Evolutionary conservation across 2,888 invertebrate genomes (phyloP).

Genomic region (Hypomecis atomaria): DNA sequence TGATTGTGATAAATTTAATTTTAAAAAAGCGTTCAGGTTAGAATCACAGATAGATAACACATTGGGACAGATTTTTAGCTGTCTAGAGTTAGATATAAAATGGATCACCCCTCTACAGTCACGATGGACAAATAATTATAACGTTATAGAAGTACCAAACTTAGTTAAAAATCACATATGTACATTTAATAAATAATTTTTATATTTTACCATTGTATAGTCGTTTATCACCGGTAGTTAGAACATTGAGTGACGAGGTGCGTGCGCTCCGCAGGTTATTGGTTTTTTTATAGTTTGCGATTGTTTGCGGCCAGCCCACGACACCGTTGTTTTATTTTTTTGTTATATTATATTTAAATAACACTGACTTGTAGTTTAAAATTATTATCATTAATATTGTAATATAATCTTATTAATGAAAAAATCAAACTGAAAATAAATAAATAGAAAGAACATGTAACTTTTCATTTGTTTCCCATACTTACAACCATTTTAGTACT

Average conservation of each 20-base stretch:
- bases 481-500: background rate
- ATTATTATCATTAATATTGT: slow-evolving; percentile 85
- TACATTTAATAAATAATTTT: slow-evolving; percentile 81
- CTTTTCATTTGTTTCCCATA: slow-evolving; percentile 36
- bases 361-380: slow-evolving; percentile 84
- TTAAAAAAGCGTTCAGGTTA: background rate
- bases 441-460: slow-evolving; percentile 76
- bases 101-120: slow-evolving; percentile 59
- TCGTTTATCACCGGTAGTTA: slow-evolving; percentile 77
- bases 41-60: slow-evolving; percentile 24
- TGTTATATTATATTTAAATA: slow-evolving; percentile 83
- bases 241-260: slow-evolving; percentile 67
- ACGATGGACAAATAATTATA: slow-evolving; percentile 68
- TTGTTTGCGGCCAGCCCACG: slow-evolving; percentile 63
- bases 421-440: slow-evolving; percentile 84
- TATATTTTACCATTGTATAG: slow-evolving; percentile 85
- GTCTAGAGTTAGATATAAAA: slow-evolving; percentile 71
- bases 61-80: slow-evolving; percentile 48
- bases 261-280: slow-evolving; percentile 55
- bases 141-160: slow-evolving; percentile 83
- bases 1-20: too few relatives aligned
- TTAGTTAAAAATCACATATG: slow-evolving; percentile 83
- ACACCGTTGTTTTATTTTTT: slow-evolving; percentile 80
- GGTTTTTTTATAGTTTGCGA: slow-evolving; percentile 58
- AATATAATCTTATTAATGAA: slow-evolving; percentile 85